Evolutionary conservation across 2,888 invertebrate genomes (phyloP), one percentile per base, ranked within the genome.

Genomic region (Arctia plantaginis): DNA sequence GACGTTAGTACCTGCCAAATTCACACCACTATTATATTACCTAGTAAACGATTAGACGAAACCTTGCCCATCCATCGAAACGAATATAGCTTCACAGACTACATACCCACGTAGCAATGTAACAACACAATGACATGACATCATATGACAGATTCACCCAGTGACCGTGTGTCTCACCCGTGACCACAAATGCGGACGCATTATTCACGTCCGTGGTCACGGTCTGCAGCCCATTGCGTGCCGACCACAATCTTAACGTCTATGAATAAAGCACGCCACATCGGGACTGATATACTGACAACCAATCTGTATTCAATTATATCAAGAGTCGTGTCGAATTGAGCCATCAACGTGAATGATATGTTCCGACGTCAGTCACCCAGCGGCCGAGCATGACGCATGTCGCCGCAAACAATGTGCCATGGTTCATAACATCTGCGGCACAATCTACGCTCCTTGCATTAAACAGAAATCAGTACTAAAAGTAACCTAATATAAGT

Each of bases 281-380:
- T 35, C 47, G 51, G 51, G 20, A 18, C 27, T 69, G 44, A 69
- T 27, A 35, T 51, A 51, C 15, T 44, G 13, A 41, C 8, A 62
- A 70, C 41, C 70, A 44, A 41, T 70, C 62, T 62, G 30, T 65
- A 35, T 64, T 47, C 27, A 65, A 65, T 71, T 65, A 64, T 47
- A 51, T 65, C 18, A 71, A 64, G 65, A 51, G 35, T 44, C 44
- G 62, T 41, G 64, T 44, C 23, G 41, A 66, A 66, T 72, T 39
- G 59, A 59, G 72, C 55, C 67, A 67, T 72, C 30, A 67, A 33
- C n/a, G 27, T 59, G 66, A 72, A 20, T 39, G 66, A 66, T 41
- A 33, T 18, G 65, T 13, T 55, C 27, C 51, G 23, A 3, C 27
- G 55, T 72, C 51, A 71, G 65, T 41, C 64, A 71, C 33, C 71